Percentiles rank a stretch among this genome's conserved stretches.
These are phyloP conservation scores for Physeter macrocephalus DNA, from an alignment of 2,113 vertebrate species.

Conservation along the genomic window DNA sequence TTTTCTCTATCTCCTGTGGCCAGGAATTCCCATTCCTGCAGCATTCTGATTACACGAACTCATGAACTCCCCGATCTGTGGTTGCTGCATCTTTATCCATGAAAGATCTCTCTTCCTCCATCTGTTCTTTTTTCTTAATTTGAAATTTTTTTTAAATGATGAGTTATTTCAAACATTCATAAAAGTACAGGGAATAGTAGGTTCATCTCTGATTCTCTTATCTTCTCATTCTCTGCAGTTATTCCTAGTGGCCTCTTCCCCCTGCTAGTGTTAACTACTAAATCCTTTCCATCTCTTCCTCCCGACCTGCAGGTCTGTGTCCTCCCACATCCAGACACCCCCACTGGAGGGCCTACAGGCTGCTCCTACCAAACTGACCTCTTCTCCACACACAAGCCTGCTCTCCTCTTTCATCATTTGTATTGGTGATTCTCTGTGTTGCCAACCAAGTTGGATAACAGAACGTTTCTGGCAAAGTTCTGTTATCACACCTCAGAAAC, in stretches of 20 bases:
- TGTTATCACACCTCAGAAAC: not conserved
- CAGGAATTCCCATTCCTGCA: not conserved
- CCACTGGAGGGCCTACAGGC: fast-evolving
- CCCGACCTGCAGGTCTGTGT: not conserved
- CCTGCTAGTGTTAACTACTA: fast-evolving
- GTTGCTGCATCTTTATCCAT: not conserved
- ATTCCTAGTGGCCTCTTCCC: not conserved
- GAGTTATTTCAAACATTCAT: not conserved
- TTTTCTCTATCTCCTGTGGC: not conserved
- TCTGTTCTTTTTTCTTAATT: not conserved
- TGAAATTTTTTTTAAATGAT: not conserved
- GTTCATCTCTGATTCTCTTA: not conserved
- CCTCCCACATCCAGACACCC: too few species aligned
- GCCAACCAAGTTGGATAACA: not conserved
- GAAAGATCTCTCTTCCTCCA: not conserved
- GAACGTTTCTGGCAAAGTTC: not conserved
- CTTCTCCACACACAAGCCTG: not conserved
- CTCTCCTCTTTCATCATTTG: not conserved
- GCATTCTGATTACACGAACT: not conserved
- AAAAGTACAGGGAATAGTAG: not conserved
- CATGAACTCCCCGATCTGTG: not conserved
- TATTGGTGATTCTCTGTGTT: not conserved
- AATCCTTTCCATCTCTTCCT: not conserved
- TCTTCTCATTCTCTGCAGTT: not conserved
- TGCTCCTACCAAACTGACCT: not conserved